Evolutionary conservation across 2,888 invertebrate species (phyloP).

Genomic region (Anticlea derivata): DNA sequence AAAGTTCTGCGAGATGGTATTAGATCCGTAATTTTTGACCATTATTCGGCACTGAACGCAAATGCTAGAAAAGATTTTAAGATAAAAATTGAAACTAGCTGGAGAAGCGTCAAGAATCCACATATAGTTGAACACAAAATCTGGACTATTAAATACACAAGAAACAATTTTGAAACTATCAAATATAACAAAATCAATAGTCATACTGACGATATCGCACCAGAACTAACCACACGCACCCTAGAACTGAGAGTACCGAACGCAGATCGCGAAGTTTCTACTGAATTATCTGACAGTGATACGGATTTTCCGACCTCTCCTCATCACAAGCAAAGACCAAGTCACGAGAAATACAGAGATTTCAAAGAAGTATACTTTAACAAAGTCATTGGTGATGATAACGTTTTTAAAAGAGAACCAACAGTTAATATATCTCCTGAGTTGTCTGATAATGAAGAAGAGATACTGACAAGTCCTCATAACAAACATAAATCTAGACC

Average conservation of each 20-base stretch:
- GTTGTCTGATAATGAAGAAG: neutral
- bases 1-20: slow-evolving; percentile 44
- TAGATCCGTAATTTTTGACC: slow-evolving; percentile 49
- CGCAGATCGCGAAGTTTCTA: neutral
- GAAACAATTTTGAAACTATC: neutral
- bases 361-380: slow-evolving; percentile 3
- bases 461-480: neutral
- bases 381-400: too few species aligned
- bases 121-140: slow-evolving; percentile 2
- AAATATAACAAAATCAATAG: neutral
- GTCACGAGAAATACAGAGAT: neutral
- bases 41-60: slow-evolving; percentile 44
- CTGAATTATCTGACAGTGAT: slow-evolving; percentile 5
- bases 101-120: slow-evolving; percentile 26
- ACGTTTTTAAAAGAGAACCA: too few species aligned
- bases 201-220: neutral
- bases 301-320: neutral
- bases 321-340: neutral
- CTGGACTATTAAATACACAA: slow-evolving; percentile 18
- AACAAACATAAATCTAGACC: neutral
- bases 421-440: neutral
- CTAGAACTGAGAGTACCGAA: neutral
- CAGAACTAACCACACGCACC: neutral
- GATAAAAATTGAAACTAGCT: slow-evolving; percentile 35
- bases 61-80: slow-evolving; percentile 43